Conservation (phyloP, 2,888 invertebrate genomes). For the Pachymerium ferrugineum region DNA sequence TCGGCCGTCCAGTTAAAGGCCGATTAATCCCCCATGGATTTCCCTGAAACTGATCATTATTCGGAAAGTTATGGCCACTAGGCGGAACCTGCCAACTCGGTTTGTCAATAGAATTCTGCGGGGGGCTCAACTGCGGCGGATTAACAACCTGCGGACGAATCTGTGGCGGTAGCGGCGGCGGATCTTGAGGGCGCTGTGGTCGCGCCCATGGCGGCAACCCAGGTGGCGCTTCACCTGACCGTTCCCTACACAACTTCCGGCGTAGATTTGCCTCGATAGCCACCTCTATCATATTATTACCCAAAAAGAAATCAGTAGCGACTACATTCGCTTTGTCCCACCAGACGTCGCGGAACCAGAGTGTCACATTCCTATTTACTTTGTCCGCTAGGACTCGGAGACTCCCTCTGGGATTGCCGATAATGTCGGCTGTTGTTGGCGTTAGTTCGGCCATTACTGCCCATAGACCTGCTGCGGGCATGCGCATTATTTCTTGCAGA, state of each 20-base stretch:
- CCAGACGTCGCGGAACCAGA: conserved; percentile 57
- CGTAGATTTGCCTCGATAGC: conserved; percentile 50
- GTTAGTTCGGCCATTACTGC: conserved; percentile 72
- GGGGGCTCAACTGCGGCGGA: neutral
- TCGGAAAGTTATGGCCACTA: neutral
- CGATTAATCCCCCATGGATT: neutral
- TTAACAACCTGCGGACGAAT: neutral
- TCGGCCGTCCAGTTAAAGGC: neutral
- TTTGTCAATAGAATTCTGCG: neutral
- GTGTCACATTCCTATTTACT: conserved; percentile 64
- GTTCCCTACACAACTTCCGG: conserved; percentile 32
- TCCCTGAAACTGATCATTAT: neutral
- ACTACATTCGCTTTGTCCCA: conserved; percentile 51
- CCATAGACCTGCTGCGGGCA: conserved; percentile 44
- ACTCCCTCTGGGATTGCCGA: conserved; percentile 58
- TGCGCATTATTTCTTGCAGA: conserved; percentile 45
- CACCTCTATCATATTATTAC: conserved; percentile 52
- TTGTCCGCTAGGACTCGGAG: conserved; percentile 60
- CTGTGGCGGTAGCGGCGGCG: neutral
- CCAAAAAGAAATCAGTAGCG: conserved; percentile 53
- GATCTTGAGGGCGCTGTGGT: neutral
- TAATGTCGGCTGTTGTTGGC: conserved; percentile 59
- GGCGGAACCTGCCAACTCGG: neutral
- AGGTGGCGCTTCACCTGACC: neutral
- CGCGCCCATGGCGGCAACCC: neutral